Evolutionary conservation across 2,113 vertebrate genomes (phyloP), one percentile per base, ranked within the genome.

Genomic region (Cygnus atratus): DNA sequence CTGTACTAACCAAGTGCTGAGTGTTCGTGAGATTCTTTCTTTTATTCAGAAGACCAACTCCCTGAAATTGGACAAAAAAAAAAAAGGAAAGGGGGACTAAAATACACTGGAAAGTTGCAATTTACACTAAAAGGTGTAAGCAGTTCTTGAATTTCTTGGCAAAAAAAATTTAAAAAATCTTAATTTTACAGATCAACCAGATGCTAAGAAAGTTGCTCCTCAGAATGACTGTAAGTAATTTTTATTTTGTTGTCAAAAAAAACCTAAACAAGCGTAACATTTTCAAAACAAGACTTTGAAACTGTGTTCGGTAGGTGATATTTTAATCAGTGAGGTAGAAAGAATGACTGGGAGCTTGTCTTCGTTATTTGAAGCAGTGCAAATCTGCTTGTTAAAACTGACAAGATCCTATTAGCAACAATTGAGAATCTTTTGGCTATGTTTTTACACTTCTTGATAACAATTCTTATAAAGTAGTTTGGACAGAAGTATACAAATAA

Each of bases 191-290:
- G 99, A 99, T 98, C 99, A 99, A 97, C 99, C 99, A 96, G 99
- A 99, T 97, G 99, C 99, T 83, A 99, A 99, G 98, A 99, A 99
- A 98, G 98, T 99, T 95, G 99, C 99, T 78, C 99, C 99, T 94
- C 98, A 98, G 83, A 99, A 98, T 96, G 99, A 99, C 93, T 99
- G 99, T 99, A 98, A 99, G 99, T 98, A 97, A 82, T 41, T 93
- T 95, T 91, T 87, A 92, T 93, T 95, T 96, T 90, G 29, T 84
- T 96, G 70, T 18, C 11, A 59, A 41, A 79, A 71, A 93, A 93
- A 11, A 88, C 28, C 55, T 87, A 81, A 93, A 28, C 92, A 91
- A 87, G 29, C 76, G 29, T 96, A 95, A 50, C 41, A 67, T 93
- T 97, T 63, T 94, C 82, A 85, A 65, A 93, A 84, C 39, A 59